phyloP scores from a whole-genome alignment of 2,113 vertebrate species.

The Willisornis vidua region DNA sequence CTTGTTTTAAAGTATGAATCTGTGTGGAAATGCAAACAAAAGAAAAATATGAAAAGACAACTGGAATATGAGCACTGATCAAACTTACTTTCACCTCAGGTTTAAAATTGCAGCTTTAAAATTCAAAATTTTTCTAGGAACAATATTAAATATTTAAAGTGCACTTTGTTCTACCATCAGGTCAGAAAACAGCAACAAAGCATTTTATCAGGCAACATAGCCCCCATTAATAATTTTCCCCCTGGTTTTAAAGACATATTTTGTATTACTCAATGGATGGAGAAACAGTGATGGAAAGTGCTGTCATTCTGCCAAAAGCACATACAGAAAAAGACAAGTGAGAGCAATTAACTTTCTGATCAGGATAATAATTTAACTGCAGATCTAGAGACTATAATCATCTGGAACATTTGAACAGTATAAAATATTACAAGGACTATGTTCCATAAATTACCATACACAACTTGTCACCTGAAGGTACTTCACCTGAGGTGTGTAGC shows the following conservation, averaged over 20 bases:
- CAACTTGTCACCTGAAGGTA: neutral
- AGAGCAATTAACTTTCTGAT: conserved; percentile 68
- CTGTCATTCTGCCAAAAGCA: conserved; percentile 60
- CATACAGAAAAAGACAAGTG: conserved; percentile 59
- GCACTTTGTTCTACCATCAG: neutral
- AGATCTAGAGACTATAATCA: conserved; percentile 57
- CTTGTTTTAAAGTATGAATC: neutral
- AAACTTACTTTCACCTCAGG: neutral
- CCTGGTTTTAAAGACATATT: conserved; percentile 43
- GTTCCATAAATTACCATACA: conserved; percentile 17
- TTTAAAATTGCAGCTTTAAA: conserved; percentile 4
- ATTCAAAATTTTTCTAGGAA: conserved; percentile 7
- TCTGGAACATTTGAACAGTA: conserved; percentile 28
- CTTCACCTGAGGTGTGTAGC: neutral
- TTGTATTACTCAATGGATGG: neutral
- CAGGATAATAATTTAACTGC: conserved; percentile 63
- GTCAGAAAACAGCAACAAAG: conserved; percentile 27
- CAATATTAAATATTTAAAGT: conserved; percentile 23
- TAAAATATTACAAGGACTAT: conserved; percentile 13
- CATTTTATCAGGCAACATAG: conserved; percentile 10
- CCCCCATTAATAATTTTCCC: neutral
- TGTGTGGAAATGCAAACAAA: neutral
- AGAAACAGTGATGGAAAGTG: conserved; percentile 47
- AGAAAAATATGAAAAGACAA: neutral
- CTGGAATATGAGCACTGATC: neutral